Evolutionary conservation across 1,140 invertebrate genomes (phyloP), one percentile per base, ranked within the genome.

Genomic region (Anastatus disparis): DNA sequence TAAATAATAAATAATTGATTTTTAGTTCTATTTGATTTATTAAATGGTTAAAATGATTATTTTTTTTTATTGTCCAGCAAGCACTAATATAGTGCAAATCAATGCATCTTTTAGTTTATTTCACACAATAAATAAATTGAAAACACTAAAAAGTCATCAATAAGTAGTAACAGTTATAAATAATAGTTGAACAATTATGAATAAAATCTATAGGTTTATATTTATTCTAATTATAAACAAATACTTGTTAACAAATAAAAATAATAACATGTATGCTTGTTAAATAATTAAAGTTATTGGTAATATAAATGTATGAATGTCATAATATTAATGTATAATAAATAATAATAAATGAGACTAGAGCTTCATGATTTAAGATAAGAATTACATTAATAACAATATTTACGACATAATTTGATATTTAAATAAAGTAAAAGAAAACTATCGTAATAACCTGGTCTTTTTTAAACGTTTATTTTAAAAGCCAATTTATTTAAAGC

Each of bases 1-100:
- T 48, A 48, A n/a, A n/a, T n/a, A n/a, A n/a, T n/a, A n/a, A n/a
- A n/a, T n/a, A n/a, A n/a, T n/a, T n/a, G n/a, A n/a, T n/a, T n/a
- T n/a, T n/a, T n/a, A n/a, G n/a, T n/a, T n/a, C n/a, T n/a, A n/a
- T n/a, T n/a, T n/a, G n/a, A n/a, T n/a, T n/a, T n/a, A n/a, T n/a
- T n/a, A n/a, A n/a, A n/a, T n/a, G n/a, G n/a, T n/a, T n/a, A n/a
- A n/a, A n/a, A n/a, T n/a, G n/a, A n/a, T n/a, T n/a, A n/a, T n/a
- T n/a, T 26, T 17, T 52, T 29, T 52, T 52, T 52, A 52, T 52
- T 52, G 50, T 52, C 50, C 26, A 52, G 24, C 26, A 52, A 52
- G 26, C 50, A 52, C 50, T 52, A 26, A 52, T 52, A 29, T 15
- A 52, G 50, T 52, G 50, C 50, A 9, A 52, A 52, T 26, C 13